These are phyloP conservation scores for Drosophila fuyamai DNA, from an alignment of 1,140 invertebrate genomes.

Conservation along the genomic window DNA sequence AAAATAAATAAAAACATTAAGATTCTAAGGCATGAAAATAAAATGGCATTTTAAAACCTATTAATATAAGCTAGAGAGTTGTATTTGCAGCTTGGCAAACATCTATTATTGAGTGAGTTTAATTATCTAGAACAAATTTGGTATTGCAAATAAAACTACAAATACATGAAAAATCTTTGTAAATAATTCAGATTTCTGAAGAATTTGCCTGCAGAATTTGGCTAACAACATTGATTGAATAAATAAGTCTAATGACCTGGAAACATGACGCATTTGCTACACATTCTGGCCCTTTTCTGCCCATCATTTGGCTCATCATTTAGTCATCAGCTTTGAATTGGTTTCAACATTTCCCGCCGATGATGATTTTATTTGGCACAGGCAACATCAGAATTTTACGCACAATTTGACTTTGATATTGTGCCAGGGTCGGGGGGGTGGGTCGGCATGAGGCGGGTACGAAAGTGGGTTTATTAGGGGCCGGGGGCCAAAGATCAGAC, in stretches of 20 bases:
- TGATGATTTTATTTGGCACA: slow-evolving; percentile 71
- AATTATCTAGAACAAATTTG: too few species aligned
- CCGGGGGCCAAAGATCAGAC: slow-evolving; percentile 30
- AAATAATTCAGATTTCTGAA: background rate
- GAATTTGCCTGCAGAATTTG: slow-evolving; percentile 18
- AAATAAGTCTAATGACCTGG: slow-evolving; percentile 50
- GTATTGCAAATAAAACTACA: too few species aligned
- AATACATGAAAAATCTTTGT: background rate
- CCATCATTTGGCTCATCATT: slow-evolving; percentile 45
- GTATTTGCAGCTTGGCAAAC: too few species aligned
- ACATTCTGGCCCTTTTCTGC: slow-evolving; percentile 24
- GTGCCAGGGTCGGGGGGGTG: slow-evolving; percentile 40
- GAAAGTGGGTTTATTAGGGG: background rate
- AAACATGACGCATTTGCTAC: slow-evolving; percentile 37
- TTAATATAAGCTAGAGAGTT: too few species aligned
- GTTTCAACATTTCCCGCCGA: slow-evolving; percentile 47
- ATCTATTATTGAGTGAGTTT: too few species aligned
- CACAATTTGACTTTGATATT: slow-evolving; percentile 74
- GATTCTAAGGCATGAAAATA: too few species aligned
- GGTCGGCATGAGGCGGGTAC: slow-evolving; percentile 8
- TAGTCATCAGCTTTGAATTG: slow-evolving; percentile 47
- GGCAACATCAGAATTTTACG: slow-evolving; percentile 51
- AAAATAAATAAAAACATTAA: too few species aligned
- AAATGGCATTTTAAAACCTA: too few species aligned
- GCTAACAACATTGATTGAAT: slow-evolving; percentile 24